A percentile compares a stretch with the other conserved stretches of the same genome.
phyloP scores from a whole-genome alignment of 2,888 invertebrate genomes.

The Callinectes sapidus region DNA sequence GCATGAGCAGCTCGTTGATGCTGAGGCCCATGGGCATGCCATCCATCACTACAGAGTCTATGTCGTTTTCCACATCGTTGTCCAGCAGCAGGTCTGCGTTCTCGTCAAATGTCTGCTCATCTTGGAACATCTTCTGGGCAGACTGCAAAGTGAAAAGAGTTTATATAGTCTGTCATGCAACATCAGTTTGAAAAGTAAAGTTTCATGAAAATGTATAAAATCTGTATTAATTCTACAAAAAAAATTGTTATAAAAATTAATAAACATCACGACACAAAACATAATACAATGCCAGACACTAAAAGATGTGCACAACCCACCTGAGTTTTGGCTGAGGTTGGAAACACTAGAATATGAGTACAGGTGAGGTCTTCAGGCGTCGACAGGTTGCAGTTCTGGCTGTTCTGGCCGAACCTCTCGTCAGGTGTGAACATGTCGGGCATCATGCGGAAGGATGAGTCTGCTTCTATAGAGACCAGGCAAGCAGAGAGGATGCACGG shows the following conservation, averaged over 20 bases:
- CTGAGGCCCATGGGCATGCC: slow-evolving; percentile 81
- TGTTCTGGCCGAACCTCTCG: slow-evolving; percentile 90
- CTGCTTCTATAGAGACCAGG: slow-evolving; percentile 95
- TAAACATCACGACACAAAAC: neutral
- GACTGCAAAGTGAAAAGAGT: slow-evolving; percentile 77
- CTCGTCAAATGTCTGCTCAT: slow-evolving; percentile 66
- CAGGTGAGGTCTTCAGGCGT: slow-evolving; percentile 97
- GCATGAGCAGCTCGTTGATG: slow-evolving; percentile 86
- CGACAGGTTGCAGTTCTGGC: slow-evolving; percentile 91
- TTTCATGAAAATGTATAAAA: neutral
- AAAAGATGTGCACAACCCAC: slow-evolving; percentile 74
- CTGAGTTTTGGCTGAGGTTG: slow-evolving; percentile 96
- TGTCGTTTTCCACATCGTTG: slow-evolving; percentile 45
- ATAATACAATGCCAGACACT: neutral
- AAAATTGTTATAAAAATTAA: neutral
- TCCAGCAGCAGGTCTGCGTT: slow-evolving; percentile 43
- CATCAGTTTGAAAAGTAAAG: neutral
- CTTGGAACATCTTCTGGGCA: slow-evolving; percentile 82
- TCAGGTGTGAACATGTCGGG: slow-evolving; percentile 97
- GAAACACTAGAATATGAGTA: slow-evolving; percentile 98
- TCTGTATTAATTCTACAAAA: neutral
- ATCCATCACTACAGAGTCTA: slow-evolving; percentile 79
- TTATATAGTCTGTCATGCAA: neutral
- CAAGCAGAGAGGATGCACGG: slow-evolving; percentile 98
- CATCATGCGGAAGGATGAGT: slow-evolving; percentile 90